Evolutionary conservation across 2,888 invertebrate species (phyloP), one percentile per base, ranked within the genome.

Genomic region (Orchesella flavescens): DNA sequence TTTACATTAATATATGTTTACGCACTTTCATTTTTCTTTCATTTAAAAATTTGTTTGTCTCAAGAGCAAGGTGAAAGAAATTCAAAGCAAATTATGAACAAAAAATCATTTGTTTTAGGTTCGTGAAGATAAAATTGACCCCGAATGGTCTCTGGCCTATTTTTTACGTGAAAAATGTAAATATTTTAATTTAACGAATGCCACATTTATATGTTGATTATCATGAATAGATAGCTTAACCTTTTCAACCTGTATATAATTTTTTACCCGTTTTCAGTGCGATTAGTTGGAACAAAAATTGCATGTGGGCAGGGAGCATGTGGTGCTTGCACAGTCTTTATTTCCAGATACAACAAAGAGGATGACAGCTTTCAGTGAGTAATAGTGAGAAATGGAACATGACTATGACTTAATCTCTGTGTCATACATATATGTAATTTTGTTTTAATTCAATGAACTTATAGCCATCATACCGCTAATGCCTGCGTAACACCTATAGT

Each of bases 251-350:
- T 19, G n/a, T 19, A 17, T 19, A 5, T 19, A 17, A 57, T 1
- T 3, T 57, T 17, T 10, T 57, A 57, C 9, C 19, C 19, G 1
- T 17, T 88, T 85, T 72, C 87, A 93, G 93, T 96, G 65, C 91
- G 92, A 57, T 91, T 97, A 86, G 94, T 94, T 84, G 97, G 97
- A n/a, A 96, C 97, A 7, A 98, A 98, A 91, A 91, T 97, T 85
- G 97, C 96, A 34, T 98, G 98, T 89, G 96, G 95, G 0, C 97
- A 97, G 91, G 97, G 97, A 34, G 97, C 97, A 1, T 98, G 97
- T 89, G 97, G 97, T 0, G 96, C 97, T 0, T 98, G 98, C 89
- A 97, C 97, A 0, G 96, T 97, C 0, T 97, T 97, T 95, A 91
- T 97, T 10, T 97, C 97, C 15, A 93, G 93, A 89, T 93, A 93